phyloP scores from a whole-genome alignment of 2,888 invertebrate species.

The Brachypalpus laphriformis region DNA sequence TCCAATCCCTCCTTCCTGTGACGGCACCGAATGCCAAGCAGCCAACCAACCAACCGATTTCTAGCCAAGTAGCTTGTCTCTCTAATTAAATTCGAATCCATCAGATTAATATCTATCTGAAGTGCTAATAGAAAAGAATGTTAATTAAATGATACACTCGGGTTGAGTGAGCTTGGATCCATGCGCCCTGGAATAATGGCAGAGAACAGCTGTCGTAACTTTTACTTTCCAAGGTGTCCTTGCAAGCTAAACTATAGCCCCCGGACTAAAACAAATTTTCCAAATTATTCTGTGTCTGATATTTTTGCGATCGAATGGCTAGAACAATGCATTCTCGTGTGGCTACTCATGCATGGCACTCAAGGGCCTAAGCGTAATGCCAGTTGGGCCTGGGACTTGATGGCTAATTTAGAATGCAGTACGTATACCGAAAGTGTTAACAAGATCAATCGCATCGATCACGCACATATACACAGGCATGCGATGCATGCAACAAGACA shows the following conservation, averaged over 20 bases:
- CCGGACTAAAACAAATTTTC: slow-evolving; percentile 40
- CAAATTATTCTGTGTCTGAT: slow-evolving; percentile 45
- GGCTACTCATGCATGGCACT: slow-evolving; percentile 56
- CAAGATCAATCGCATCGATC: slow-evolving; percentile 72
- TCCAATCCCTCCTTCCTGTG: slow-evolving; percentile 30
- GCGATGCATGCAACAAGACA: slow-evolving; percentile 43
- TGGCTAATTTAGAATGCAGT: slow-evolving; percentile 48
- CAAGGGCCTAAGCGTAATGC: slow-evolving; percentile 40
- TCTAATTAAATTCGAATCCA: slow-evolving; percentile 69
- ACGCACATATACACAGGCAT: slow-evolving; percentile 38
- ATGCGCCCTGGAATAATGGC: slow-evolving; percentile 13
- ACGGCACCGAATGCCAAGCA: slow-evolving; percentile 35
- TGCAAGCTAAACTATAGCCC: not conserved
- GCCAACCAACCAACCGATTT: slow-evolving; percentile 28
- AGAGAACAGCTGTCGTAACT: slow-evolving; percentile 17
- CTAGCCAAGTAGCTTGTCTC: slow-evolving; percentile 64
- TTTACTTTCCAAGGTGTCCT: slow-evolving; percentile 69
- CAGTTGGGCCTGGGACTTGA: slow-evolving; percentile 14
- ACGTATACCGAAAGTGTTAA: slow-evolving; percentile 54
- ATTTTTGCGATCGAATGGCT: slow-evolving; percentile 15
- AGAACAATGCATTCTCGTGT: slow-evolving; percentile 24
- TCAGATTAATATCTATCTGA: slow-evolving; percentile 56
- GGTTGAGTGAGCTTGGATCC: not conserved
- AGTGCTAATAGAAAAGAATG: slow-evolving; percentile 71
- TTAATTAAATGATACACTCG: slow-evolving; percentile 64